Evolutionary conservation across 2,113 vertebrate species (phyloP), one percentile per base, ranked within the genome.

Genomic region (Odontesthes bonariensis): DNA sequence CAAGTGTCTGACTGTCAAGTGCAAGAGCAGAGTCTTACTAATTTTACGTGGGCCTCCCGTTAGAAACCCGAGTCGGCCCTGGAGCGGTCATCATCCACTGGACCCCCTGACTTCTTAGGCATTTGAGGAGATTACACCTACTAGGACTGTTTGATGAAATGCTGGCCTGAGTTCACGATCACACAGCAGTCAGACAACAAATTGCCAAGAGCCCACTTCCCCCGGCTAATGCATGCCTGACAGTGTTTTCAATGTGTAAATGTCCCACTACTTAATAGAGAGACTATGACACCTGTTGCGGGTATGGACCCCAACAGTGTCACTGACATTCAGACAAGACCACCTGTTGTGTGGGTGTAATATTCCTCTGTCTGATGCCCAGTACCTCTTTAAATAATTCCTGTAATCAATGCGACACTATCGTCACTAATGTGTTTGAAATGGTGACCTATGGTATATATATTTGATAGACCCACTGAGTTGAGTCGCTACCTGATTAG

Each of bases 21-120:
- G 47, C 64, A 61, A 77, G 71, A 62, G 61, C 61, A 68, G 69
- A 3, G 19, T 77, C 84, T 82, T 86, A 78, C 89, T 92, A 90
- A 90, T 79, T 91, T 84, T 87, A 92, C 83, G 83, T 87, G 86
- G 64, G 64, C 23, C 65, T 17, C 57, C 65, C n/a, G 59, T 75
- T 74, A 72, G 92, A 91, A 94, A 94, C 69, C 73, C 67, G 92
- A 94, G 87, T 87, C 67, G 19, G 49, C 61, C 65, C 73, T 67
- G 6, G 73, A 81, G 67, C 47, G 69, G 62, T 60, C 79, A 75
- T 87, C 77, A 35, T 61, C 56, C 57, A 61, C 52, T 17, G 55
- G 82, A 86, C 51, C 86, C 77, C 44, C 49, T 91, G 90, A 90
- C 92, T 75, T 76, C 84, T 83, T 55, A 63, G 78, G 88, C 60